Evolutionary conservation across 2,797 vertebrate species (phyloP), one percentile per base, ranked within the genome.

Genomic region (Anolis apletophallus): DNA sequence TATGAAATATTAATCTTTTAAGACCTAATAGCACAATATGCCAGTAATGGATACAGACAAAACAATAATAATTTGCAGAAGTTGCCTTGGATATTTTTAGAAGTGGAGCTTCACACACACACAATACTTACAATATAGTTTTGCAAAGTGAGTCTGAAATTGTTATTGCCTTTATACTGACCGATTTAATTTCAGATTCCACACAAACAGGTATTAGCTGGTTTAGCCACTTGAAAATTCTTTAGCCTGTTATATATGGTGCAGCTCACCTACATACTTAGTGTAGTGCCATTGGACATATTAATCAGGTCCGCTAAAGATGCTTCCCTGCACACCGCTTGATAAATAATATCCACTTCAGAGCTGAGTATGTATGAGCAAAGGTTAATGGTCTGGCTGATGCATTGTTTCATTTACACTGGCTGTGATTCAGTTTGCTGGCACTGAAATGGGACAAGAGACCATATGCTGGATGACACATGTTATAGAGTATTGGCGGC

Each of bases 341-440:
- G 88, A 92, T 93, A 94, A 95, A 93, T 93, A 92, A 94, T 88
- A 87, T 88, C 68, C 88, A 92, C 81, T 90, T 89, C 29, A 88
- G 83, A 88, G 87, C 82, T 84, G 84, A 93, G 80, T 77, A 80
- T 3, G 23, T 79, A 79, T 71, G 83, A 88, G 78, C 86, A 93
- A 89, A 94, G 80, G 91, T 90, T 88, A 91, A 90, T 91, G 80
- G 76, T 78, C 50, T 82, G 6, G 12, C 74, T 90, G 89, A 89
- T 89, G 80, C 55, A 84, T 54, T 87, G 71, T 88, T 93, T 34
- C 89, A 88, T 91, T 85, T 90, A 92, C 55, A 91, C 80, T 23
- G 75, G 85, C 88, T 87, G 77, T 88, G 50, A 5, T 80, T 92
- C 54, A 3, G 74, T 87, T 46, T 91, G 71, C 26, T 92, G 90